Evolutionary conservation across 2,888 invertebrate genomes (phyloP), one percentile per base, ranked within the genome.

Genomic region (Lepidocyrtinus sp.): DNA sequence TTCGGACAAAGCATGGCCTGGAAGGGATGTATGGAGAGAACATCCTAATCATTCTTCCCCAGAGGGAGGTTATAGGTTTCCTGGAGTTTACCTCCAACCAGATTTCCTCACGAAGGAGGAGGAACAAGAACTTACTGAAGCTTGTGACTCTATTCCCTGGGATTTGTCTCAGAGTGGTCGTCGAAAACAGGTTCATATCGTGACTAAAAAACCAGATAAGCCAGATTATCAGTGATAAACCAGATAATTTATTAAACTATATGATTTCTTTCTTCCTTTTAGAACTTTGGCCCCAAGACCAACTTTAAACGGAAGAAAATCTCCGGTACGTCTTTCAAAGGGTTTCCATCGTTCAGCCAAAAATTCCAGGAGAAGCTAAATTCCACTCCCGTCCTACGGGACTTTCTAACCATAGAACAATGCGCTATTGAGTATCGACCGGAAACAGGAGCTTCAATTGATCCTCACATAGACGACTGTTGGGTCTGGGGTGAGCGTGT

Each of bases 401-500:
- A 91, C 85, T 98, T 95, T 88, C 91, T 92, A 88, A 95, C 95
- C 0, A 94, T 98, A 72, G 98, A 99, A 88, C 96, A 99, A 88
- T 99, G 99, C 89, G 95, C 97, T 68, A 90, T 99, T 83, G 99
- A 99, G 88, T 99, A 99, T 89, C 92, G 94, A 85, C 94, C 95
- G 0, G 89, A 89, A 81, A 92, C 94, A 87, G 98, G 98, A 0
- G 96, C 99, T 0, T 95, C 96, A 0, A 99, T 99, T 85, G 99
- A 99, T 89, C 96, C 98, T 12, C 99, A 99, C 88, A 95, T 98
- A 86, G 99, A 99, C 89, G 99, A 99, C 88, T 96, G 96, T 88
- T 99, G 99, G 99, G 92, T 99, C 78, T 99, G 99, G 99, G 99
- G 99, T 3, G 97, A 99, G 89, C 92, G 99, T 84, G 94, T 99